Evolutionary conservation across 2,797 vertebrate species (phyloP).

Genomic region (Paguma larvata): DNA sequence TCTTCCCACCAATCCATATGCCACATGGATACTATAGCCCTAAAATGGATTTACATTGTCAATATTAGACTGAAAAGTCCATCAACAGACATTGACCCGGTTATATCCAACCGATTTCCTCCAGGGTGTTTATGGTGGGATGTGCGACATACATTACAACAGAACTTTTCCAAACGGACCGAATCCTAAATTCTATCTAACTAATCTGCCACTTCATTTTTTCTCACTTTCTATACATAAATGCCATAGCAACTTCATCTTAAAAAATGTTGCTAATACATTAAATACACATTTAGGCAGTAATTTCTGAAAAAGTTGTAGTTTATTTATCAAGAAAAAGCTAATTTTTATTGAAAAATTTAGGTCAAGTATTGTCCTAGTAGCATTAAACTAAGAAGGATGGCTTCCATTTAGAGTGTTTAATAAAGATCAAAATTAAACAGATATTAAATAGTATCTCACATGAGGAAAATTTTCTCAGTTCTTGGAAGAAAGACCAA

Average conservation of each 20-base stretch:
- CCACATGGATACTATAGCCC: background rate
- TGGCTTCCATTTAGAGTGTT: conserved; percentile 69
- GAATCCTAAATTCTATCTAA: conserved; percentile 50
- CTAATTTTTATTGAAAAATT: conserved; percentile 74
- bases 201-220: conserved; percentile 59
- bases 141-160: background rate
- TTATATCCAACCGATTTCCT: background rate
- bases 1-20: background rate
- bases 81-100: background rate
- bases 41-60: background rate
- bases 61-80: background rate
- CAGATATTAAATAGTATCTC: conserved; percentile 76
- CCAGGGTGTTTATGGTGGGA: background rate
- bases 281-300: conserved; percentile 84
- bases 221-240: conserved; percentile 59
- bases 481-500: conserved; percentile 83
- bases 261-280: conserved; percentile 82
- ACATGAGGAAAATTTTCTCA: conserved; percentile 86
- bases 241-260: conserved; percentile 76
- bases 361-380: conserved; percentile 45
- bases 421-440: conserved; percentile 76
- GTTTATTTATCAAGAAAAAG: conserved; percentile 77
- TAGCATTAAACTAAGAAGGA: conserved; percentile 69
- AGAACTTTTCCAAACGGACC: conserved; percentile 48
- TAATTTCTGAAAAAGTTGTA: conserved; percentile 70